phyloP scores from a whole-genome alignment of 2,113 vertebrate genomes.

The Osmerus eperlanus region DNA sequence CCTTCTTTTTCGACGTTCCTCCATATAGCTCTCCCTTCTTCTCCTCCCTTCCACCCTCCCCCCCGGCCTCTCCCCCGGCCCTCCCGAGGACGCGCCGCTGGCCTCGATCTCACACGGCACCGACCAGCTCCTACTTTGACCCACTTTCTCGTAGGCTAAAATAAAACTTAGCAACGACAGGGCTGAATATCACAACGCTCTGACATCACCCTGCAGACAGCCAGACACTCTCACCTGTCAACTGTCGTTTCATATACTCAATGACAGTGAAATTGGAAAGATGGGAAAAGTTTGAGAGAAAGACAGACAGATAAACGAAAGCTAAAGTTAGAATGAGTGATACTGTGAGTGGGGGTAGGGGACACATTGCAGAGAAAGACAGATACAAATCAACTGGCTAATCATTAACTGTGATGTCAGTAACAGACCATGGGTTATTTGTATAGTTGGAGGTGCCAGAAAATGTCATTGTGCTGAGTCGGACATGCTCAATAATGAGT shows the following conservation, averaged over 20 bases:
- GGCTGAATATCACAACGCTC: constrained; percentile 19
- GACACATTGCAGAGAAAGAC: not conserved
- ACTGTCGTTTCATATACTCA: not conserved
- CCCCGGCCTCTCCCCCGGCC: constrained; percentile 21
- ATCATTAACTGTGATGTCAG: constrained; percentile 5
- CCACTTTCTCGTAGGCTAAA: constrained; percentile 64
- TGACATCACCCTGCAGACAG: not conserved
- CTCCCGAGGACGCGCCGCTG: constrained; percentile 46
- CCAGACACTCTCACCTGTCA: not conserved
- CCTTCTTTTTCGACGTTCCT: not conserved
- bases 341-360: not conserved
- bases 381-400: constrained; percentile 5
- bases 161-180: constrained; percentile 38
- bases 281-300: not conserved
- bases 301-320: not conserved
- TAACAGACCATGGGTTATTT: not conserved
- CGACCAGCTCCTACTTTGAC: constrained; percentile 45
- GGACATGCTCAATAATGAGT: no score
- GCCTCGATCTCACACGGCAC: constrained; percentile 53
- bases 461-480: no score
- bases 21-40: not conserved
- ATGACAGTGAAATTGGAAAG: not conserved
- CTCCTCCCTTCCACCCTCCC: constrained; percentile 10
- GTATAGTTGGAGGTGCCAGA: constrained; percentile 2
- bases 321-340: not conserved